Evolutionary conservation across 2,113 vertebrate genomes (phyloP).

Genomic region (Pollimyrus isidori): DNA sequence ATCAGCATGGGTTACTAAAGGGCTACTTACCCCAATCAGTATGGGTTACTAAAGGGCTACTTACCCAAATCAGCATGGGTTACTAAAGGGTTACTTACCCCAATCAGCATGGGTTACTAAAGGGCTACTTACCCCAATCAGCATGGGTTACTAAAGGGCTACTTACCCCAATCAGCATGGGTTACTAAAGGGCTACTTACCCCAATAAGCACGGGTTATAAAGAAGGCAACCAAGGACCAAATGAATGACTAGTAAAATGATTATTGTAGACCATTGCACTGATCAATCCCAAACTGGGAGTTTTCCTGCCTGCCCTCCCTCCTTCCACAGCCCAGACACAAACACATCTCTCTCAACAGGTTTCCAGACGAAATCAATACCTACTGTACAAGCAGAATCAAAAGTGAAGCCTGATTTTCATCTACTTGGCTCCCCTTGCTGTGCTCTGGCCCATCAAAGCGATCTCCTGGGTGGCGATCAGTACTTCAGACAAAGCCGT

Average conservation of each 20-base stretch:
- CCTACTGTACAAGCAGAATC: constrained; percentile 39
- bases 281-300: constrained; percentile 36
- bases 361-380: constrained; percentile 66
- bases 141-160: background rate
- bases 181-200: too few species aligned
- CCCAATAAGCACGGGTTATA: too few species aligned
- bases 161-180: too few species aligned
- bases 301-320: constrained; percentile 38
- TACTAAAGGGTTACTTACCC: background rate
- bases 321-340: constrained; percentile 39
- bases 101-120: background rate
- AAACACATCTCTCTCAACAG: constrained; percentile 53
- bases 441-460: constrained; percentile 49
- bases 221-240: background rate
- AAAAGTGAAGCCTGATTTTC: constrained; percentile 48
- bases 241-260: background rate
- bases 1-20: too few species aligned
- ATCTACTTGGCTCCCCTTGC: constrained; percentile 54
- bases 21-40: background rate
- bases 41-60: too few species aligned
- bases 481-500: constrained; percentile 49
- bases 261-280: background rate
- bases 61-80: background rate
- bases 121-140: too few species aligned
- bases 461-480: constrained; percentile 35